Percentiles rank a stretch among this genome's conserved stretches.
Conservation (phyloP, 2,888 invertebrate species). For the Ophonus ardosiacus region DNA sequence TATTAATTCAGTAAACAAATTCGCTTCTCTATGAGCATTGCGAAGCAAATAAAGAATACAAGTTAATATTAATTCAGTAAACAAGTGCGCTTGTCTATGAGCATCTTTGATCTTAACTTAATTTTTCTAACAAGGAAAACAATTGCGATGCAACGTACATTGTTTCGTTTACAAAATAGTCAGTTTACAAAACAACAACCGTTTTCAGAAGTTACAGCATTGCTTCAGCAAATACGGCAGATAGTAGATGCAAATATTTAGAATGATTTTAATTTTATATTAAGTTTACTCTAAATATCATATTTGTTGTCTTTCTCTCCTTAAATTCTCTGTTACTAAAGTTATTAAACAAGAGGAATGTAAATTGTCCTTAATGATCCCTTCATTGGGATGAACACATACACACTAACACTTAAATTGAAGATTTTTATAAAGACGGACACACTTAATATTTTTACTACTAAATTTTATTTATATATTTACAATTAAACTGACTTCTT, state of each 20-base stretch:
- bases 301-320: too few relatives aligned
- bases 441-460: too few relatives aligned
- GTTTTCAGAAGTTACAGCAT: neutral
- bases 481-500: too few relatives aligned
- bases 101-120: conserved; percentile 8
- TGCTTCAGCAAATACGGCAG: neutral
- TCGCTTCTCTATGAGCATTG: neutral
- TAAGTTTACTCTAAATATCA: neutral
- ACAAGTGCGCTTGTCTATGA: neutral
- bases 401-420: too few relatives aligned
- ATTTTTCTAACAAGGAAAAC: conserved; percentile 31
- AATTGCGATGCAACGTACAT: conserved; percentile 2
- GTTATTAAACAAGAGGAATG: too few relatives aligned
- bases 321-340: too few relatives aligned
- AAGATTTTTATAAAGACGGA: too few relatives aligned
- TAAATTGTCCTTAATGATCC: too few relatives aligned
- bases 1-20: conserved; percentile 12
- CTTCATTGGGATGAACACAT: too few relatives aligned
- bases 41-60: neutral
- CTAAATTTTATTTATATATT: too few relatives aligned
- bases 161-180: conserved; percentile 13
- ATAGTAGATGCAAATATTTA: neutral
- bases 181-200: neutral
- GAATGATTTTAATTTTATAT: neutral
- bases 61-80: conserved; percentile 6